Evolutionary conservation across 2,888 invertebrate species (phyloP), one percentile per base, ranked within the genome.

Genomic region (Atrina japonica): DNA sequence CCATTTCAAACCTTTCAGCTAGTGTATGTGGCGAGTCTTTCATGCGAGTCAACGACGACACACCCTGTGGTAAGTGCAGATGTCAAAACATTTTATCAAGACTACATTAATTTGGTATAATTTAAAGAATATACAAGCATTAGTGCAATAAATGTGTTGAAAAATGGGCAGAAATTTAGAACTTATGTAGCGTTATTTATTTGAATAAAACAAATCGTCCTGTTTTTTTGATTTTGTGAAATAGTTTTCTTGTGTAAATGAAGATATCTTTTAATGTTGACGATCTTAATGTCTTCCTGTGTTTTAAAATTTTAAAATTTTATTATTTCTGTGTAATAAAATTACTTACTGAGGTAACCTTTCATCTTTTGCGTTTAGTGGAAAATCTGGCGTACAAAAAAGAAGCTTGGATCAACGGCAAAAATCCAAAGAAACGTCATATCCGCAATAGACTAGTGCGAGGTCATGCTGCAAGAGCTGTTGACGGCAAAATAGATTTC

Each of bases 361-460:
- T n/a, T n/a, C 21, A 56, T 55, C 30, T 35, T 53, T 65, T 55
- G 66, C 35, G 84, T 84, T 6, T 84, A 92, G 92, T 92, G 59
- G 92, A 92, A 77, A 92, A 92, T 78, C 80, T 92, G 68, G 92
- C 92, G 3, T 92, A 88, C 85, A 89, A 91, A 69, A 91, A 91
- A 65, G 90, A 91, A 58, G 91, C 92, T 1, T 92, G 92, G 91
- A 91, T 92, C 70, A 92, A 92, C 84, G 86, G 84, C 60, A 88
- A 88, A 63, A 84, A 88, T 7, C 89, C 90, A 30, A 83, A 91
- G 83, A 92, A 92, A 81, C 87, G 92, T 29, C 92, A 92, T 76
- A 87, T 88, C 71, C 77, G 81, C 41, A 83, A 86, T 66, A 69
- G 70, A 18, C 81, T 86, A 40, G 83, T 84, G 43, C 85, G 88